Conservation (phyloP, 2,113 vertebrate species). For the Oreotrochilus melanogaster region DNA sequence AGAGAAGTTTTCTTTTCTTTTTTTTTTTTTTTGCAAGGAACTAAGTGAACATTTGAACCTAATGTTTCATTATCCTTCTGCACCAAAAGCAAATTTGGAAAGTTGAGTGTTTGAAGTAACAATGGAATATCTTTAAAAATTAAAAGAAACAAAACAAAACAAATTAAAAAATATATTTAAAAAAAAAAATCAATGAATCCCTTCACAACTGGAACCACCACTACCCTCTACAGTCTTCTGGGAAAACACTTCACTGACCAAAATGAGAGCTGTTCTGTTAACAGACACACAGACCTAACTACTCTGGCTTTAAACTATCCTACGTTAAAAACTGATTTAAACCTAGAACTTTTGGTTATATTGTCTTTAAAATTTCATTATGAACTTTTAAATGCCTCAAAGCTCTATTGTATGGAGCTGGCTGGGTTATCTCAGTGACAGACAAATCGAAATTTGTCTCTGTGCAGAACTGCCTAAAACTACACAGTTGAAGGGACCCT, state of each 20-base stretch:
- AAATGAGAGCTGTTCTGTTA: background rate
- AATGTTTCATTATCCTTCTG: background rate
- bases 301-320: background rate
- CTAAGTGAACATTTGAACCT: conserved; percentile 61
- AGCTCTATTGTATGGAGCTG: background rate
- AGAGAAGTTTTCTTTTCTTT: background rate
- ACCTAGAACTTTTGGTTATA: background rate
- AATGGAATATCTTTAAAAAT: background rate
- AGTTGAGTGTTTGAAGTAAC: background rate
- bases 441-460: background rate
- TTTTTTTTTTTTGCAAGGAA: background rate
- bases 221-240: conserved; percentile 67
- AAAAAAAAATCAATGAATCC: background rate
- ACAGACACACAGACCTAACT: accelerated
- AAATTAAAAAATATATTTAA: background rate
- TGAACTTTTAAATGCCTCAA: background rate
- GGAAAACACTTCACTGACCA: background rate
- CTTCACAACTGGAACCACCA: background rate
- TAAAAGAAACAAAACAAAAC: background rate
- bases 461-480: background rate
- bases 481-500: background rate
- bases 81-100: background rate
- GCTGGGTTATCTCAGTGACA: background rate
- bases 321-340: background rate
- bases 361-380: background rate